A percentile compares a stretch with the other conserved stretches of the same genome.
phyloP scores from a whole-genome alignment of 1,140 invertebrate species.

The Venturia canescens region DNA sequence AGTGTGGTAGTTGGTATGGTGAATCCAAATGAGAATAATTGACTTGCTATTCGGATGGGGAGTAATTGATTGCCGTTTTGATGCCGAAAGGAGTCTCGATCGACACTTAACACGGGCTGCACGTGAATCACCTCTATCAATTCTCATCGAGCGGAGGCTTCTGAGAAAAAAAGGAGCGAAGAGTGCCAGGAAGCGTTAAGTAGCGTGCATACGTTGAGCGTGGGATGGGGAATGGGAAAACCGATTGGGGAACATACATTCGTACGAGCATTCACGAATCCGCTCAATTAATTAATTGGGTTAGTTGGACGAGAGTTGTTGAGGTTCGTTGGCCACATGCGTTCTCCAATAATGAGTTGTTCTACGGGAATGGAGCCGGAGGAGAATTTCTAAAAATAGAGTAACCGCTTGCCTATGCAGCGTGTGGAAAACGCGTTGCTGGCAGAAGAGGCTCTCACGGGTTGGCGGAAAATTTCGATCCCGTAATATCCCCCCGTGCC shows the following conservation, averaged over 20 bases:
- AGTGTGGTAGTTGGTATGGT: too few relatives aligned
- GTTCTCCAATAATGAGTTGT: constrained; percentile 1
- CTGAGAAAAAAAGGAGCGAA: background rate
- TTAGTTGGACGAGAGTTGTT: background rate
- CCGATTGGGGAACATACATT: background rate
- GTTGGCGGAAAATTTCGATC: background rate
- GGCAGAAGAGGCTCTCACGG: background rate
- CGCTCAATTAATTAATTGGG: constrained; percentile 10
- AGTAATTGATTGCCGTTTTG: too few relatives aligned
- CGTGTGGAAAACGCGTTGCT: background rate
- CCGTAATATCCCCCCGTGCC: background rate
- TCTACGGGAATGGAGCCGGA: background rate
- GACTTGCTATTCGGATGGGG: too few relatives aligned
- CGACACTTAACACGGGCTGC: too few relatives aligned
- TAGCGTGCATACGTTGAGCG: background rate
- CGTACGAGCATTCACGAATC: background rate
- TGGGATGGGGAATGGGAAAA: background rate
- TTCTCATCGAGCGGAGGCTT: background rate
- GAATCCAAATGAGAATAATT: too few relatives aligned
- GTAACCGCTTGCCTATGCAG: background rate
- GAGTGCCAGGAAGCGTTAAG: background rate
- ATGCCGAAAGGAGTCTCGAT: too few relatives aligned
- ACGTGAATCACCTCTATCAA: too few relatives aligned
- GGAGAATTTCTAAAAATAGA: background rate
- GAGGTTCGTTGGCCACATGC: background rate